Percentiles rank a stretch among this genome's conserved stretches.
Conservation (phyloP, 2,888 invertebrate genomes). For the Disparrhopalites patrizii region DNA sequence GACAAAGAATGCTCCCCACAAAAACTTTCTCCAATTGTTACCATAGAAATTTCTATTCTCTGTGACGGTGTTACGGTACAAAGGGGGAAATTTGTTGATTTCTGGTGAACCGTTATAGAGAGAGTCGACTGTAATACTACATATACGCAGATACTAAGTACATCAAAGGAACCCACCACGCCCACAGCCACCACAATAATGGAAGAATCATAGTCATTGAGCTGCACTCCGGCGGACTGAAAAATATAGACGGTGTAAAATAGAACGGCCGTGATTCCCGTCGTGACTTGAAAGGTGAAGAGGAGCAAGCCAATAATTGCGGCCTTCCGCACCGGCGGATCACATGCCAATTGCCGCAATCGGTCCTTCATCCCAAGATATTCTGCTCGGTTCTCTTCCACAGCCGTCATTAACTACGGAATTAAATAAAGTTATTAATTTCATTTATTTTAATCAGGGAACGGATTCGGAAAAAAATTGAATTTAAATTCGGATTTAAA, state of each 20-base stretch:
- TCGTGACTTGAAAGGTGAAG: background rate
- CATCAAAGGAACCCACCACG: background rate
- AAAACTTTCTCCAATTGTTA: too few species aligned
- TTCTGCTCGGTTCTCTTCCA: background rate
- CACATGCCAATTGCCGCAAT: background rate
- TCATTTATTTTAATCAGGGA: too few species aligned
- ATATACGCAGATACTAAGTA: too few species aligned
- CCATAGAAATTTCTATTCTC: too few species aligned
- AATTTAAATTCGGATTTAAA: too few species aligned
- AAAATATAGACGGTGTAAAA: background rate
- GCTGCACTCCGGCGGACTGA: background rate
- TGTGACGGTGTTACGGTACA: too few species aligned
- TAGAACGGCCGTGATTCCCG: background rate
- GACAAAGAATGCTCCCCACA: too few species aligned
- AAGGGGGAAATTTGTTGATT: too few species aligned
- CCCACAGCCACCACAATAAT: background rate
- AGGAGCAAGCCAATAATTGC: background rate
- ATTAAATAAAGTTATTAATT: too few species aligned
- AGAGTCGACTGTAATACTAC: too few species aligned
- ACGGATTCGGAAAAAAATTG: too few species aligned
- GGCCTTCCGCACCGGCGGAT: background rate
- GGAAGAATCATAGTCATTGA: background rate
- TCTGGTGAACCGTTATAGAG: too few species aligned
- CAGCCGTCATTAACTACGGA: background rate
- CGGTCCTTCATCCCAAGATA: background rate